These are phyloP conservation scores for Bothrops jararaca DNA, from an alignment of 2,113 vertebrate species.

Conservation along the genomic window DNA sequence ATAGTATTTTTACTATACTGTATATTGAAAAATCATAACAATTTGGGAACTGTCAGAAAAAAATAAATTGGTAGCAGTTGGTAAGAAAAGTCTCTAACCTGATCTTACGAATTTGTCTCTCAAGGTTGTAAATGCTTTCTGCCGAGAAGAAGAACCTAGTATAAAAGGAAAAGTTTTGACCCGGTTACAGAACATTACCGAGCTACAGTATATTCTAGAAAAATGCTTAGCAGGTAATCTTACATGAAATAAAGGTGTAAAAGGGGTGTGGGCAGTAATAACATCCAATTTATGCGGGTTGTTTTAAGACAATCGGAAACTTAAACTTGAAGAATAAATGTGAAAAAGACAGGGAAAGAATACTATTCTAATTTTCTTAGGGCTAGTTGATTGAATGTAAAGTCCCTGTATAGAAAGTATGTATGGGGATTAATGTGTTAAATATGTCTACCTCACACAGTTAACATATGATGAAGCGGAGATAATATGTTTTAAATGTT, in stretches of 20 bases:
- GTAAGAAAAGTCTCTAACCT: background rate
- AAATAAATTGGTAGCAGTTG: background rate
- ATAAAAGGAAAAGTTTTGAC: conserved; percentile 91
- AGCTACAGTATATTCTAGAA: conserved; percentile 82
- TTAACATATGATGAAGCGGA: background rate
- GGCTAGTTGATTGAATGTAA: background rate
- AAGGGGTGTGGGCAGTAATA: background rate
- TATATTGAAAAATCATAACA: background rate
- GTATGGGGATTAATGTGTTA: background rate
- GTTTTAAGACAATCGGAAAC: background rate
- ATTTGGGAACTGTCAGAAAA: background rate
- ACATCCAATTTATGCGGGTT: background rate
- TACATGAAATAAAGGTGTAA: background rate
- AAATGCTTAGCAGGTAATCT: conserved; percentile 81
- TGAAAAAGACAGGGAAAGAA: background rate
- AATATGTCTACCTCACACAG: background rate
- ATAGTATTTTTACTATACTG: background rate
- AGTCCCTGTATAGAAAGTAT: background rate
- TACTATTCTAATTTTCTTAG: background rate
- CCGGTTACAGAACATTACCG: conserved; percentile 90
- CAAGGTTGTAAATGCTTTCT: conserved; percentile 92
- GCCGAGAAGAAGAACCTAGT: conserved; percentile 80
- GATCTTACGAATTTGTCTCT: conserved; percentile 38
- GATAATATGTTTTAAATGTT: background rate
- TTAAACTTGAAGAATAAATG: background rate